Evolutionary conservation across 2,113 vertebrate genomes (phyloP).

Genomic region (Carollia perspicillata): DNA sequence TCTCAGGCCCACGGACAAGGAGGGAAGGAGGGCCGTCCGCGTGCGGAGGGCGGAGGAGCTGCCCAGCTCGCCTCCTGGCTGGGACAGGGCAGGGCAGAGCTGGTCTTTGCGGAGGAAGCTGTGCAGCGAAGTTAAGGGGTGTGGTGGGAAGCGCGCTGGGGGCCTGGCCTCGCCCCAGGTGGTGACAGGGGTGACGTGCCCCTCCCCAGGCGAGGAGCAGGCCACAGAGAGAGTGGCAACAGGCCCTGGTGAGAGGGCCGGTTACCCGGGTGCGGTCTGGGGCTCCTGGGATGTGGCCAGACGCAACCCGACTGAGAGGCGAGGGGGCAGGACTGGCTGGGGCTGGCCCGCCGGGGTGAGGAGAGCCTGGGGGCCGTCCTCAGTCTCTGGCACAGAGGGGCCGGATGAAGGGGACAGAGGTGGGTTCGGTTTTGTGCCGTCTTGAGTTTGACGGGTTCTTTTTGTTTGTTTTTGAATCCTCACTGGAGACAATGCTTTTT

Average conservation of each 20-base stretch:
- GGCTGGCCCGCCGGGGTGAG: too few relatives aligned
- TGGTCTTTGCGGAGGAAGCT: not conserved
- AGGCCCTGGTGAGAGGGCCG: not conserved
- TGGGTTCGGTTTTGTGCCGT: not conserved
- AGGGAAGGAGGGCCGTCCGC: too few relatives aligned
- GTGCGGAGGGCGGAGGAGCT: too few relatives aligned
- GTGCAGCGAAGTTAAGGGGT: not conserved
- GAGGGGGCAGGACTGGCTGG: not conserved
- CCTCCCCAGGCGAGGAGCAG: too few relatives aligned
- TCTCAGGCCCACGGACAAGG: too few relatives aligned
- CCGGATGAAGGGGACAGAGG: too few relatives aligned
- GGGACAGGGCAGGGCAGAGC: not conserved
- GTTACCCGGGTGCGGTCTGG: not conserved
- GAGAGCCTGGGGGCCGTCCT: not conserved
- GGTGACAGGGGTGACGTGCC: rapidly evolving
- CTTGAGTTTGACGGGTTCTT: too few relatives aligned
- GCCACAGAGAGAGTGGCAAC: too few relatives aligned
- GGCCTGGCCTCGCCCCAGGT: not conserved
- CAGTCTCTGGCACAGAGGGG: not conserved
- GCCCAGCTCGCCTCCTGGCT: too few relatives aligned
- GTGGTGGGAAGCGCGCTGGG: too few relatives aligned
- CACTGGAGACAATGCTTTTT: too few relatives aligned
- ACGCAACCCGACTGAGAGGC: not conserved
- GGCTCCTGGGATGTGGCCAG: not conserved
- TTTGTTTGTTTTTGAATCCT: too few relatives aligned